Percentiles rank a stretch among this genome's conserved stretches.
Evolutionary conservation across 2,888 invertebrate species (phyloP).

Genomic region (Agrotis clavis): DNA sequence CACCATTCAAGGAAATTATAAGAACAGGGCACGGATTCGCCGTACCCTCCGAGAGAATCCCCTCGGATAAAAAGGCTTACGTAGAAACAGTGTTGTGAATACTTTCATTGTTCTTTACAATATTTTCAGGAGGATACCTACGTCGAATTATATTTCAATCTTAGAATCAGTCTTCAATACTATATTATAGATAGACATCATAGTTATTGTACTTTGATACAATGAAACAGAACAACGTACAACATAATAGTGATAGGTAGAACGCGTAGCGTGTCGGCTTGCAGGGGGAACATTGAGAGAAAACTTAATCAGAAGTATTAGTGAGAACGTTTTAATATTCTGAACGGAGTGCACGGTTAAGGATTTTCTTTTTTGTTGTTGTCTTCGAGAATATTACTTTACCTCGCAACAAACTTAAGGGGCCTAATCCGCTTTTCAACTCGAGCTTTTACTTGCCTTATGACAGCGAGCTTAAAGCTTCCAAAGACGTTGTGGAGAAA

Average conservation of each 20-base stretch:
- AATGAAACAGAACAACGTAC: constrained; percentile 30
- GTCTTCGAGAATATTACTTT: constrained; percentile 85
- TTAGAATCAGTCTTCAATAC: not conserved
- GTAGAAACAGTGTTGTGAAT: constrained; percentile 77
- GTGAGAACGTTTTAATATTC: constrained; percentile 80
- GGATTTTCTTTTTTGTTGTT: constrained; percentile 80
- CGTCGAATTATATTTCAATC: constrained; percentile 3
- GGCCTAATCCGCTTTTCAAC: constrained; percentile 88
- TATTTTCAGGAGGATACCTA: constrained; percentile 55
- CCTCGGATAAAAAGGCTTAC: constrained; percentile 84
- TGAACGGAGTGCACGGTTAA: constrained; percentile 74
- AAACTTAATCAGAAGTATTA: constrained; percentile 76
- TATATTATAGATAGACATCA: not conserved
- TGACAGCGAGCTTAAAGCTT: constrained; percentile 86
- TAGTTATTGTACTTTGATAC: not conserved
- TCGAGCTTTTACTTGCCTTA: constrained; percentile 87
- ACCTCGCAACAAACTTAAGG: constrained; percentile 88
- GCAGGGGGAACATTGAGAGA: constrained; percentile 62
- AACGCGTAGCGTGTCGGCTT: constrained; percentile 28
- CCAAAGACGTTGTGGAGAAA: constrained; percentile 81
- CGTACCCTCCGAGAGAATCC: constrained; percentile 77
- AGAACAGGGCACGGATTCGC: constrained; percentile 85
- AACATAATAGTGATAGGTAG: constrained; percentile 19
- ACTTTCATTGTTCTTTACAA: constrained; percentile 74
- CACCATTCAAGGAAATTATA: constrained; percentile 90